Evolutionary conservation across 2,113 vertebrate genomes (phyloP), one percentile per base, ranked within the genome.

Genomic region (Serinus canaria): DNA sequence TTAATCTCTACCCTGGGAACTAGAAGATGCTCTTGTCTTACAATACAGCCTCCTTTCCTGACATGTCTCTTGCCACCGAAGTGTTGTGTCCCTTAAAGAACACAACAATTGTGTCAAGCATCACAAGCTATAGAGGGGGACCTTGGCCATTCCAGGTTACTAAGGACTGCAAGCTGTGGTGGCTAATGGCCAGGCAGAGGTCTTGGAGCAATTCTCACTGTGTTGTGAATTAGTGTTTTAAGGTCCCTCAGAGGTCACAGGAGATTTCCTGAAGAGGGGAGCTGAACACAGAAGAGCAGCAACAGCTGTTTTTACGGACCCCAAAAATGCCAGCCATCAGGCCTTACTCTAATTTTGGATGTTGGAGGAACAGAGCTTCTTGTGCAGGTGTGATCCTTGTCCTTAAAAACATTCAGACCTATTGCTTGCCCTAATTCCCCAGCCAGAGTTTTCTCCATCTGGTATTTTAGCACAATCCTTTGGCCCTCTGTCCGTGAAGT

Each of bases 201-300:
- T 76, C 41, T 81, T 10, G n/a, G 17, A 67, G 15, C 8, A 43
- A 12, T 66, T 81, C 56, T 25, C 28, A 23, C 15, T 22, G 2
- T 43, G 43, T 35, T 0, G 0, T 35, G 58, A 64, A 5, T 49
- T 30, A 56, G 13, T 49, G 13, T 56, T 80, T 49, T 43, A 72
- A 72, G 17, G 11, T 56, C 11, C 30, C 7, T 35, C 35, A 31
- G 58, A 43, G 43, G 49, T 22, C 1, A 0, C 7, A 41, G 16
- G 25, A 37, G 33, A 44, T n/a, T 0, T 0, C 24, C 24, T 11
- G 17, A 72, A 39, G 17, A 4, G 7, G 4, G 9, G 7, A 15
- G 8, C 22, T 80, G 37, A 60, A 62, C 7, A 62, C 13, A 15
- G 7, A 77, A 55, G 4, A 73, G 7, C 11, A 28, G 2, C 0